Percentiles rank a stretch among this genome's conserved stretches.
phyloP scores from a whole-genome alignment of 2,888 invertebrate species.

The Sabatieria punctata region DNA sequence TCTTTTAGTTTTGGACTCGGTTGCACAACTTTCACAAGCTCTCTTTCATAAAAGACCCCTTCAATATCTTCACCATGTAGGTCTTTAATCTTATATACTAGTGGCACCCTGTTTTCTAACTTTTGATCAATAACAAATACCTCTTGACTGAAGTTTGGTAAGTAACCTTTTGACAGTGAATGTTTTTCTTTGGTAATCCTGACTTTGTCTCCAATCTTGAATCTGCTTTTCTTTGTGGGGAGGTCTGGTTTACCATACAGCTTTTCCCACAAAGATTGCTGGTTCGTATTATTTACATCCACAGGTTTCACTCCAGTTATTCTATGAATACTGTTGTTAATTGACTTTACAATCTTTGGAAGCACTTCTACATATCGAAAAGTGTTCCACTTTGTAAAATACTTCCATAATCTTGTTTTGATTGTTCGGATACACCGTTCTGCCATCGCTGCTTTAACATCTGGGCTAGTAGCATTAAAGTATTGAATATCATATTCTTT shows the following conservation, averaged over 20 bases:
- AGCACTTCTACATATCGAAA: neutral
- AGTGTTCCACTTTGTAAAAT: neutral
- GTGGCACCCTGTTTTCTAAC: neutral
- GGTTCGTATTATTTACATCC: neutral
- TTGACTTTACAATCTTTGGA: neutral
- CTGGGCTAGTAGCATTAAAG: neutral
- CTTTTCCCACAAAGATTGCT: neutral
- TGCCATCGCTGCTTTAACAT: neutral
- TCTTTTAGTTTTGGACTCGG: neutral
- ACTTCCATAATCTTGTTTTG: neutral
- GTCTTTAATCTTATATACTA: conserved; percentile 1
- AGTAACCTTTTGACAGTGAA: conserved; percentile 1
- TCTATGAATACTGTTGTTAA: neutral
- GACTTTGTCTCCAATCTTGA: conserved; percentile 3
- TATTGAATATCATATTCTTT: neutral
- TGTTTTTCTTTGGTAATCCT: neutral
- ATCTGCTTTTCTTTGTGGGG: neutral
- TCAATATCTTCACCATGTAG: neutral
- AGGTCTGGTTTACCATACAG: neutral
- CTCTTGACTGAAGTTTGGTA: conserved; percentile 1
- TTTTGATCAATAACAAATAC: neutral
- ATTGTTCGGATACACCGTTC: neutral
- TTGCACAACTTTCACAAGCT: neutral
- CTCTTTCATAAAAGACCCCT: conserved; percentile 2
- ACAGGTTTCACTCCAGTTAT: neutral